These are phyloP conservation scores for Maniola hyperantus DNA, from an alignment of 2,888 invertebrate genomes.

Conservation along the genomic window DNA sequence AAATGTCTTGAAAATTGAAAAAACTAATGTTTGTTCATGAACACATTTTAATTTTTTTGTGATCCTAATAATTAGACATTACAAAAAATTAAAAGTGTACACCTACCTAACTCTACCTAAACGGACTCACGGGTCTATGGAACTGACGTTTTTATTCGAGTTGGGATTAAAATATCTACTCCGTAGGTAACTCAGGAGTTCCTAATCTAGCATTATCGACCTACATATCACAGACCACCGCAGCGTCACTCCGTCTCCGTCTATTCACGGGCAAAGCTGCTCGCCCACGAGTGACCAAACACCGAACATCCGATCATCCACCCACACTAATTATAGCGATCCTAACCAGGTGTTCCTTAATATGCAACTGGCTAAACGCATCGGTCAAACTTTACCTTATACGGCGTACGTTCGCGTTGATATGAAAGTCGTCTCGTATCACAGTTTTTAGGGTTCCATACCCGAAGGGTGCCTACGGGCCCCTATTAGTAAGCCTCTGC, in stretches of 20 bases:
- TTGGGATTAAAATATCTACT: not conserved
- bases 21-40: too few species aligned
- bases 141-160: too few species aligned
- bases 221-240: conserved; percentile 7
- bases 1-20: too few species aligned
- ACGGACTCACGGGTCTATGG: too few species aligned
- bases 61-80: too few species aligned
- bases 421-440: not conserved
- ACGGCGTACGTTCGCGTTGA: not conserved
- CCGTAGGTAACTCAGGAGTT: not conserved
- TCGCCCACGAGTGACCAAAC: conserved; percentile 17
- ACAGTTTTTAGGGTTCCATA: too few species aligned
- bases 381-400: conserved; percentile 5
- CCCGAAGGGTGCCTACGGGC: too few species aligned
- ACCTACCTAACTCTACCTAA: too few species aligned
- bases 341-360: conserved; percentile 11
- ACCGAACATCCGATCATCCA: conserved; percentile 5
- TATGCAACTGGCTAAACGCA: conserved; percentile 2
- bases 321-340: conserved; percentile 16
- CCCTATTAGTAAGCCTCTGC: too few species aligned
- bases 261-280: not conserved
- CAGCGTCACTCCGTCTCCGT: not conserved
- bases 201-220: conserved; percentile 3
- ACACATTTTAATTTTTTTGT: too few species aligned
- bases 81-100: too few species aligned